Percentiles rank a stretch among this genome's conserved stretches.
These are phyloP conservation scores for Onychomys torridus DNA, from an alignment of 2,797 vertebrate species.

Conservation along the genomic window DNA sequence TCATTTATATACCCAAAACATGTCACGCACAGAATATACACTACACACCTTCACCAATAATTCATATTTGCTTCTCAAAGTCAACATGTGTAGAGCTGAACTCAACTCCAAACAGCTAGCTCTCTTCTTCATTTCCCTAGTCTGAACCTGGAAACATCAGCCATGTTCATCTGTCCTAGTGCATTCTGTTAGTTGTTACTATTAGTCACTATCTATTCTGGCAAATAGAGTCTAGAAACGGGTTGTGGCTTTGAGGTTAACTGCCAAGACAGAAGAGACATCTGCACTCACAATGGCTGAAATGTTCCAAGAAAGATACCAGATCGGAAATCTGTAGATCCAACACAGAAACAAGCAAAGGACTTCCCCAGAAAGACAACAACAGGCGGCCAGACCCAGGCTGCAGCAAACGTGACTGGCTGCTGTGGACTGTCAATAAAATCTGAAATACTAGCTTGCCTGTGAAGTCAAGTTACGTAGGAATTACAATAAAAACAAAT, in stretches of 20 bases:
- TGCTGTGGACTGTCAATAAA: background rate
- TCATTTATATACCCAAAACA: background rate
- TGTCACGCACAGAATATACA: background rate
- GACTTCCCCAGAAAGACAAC: background rate
- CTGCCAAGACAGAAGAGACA: background rate
- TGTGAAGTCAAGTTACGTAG: background rate
- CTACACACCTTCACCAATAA: background rate
- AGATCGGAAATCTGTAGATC: background rate
- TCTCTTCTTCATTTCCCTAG: background rate
- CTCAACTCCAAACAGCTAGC: background rate
- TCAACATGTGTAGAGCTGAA: background rate
- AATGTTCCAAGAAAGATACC: background rate
- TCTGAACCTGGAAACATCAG: background rate
- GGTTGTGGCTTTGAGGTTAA: background rate
- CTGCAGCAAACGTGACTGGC: background rate
- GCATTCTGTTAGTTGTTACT: background rate
- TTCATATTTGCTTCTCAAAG: background rate
- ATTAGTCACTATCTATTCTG: background rate
- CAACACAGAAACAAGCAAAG: background rate
- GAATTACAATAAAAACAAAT: background rate
- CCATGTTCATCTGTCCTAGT: background rate
- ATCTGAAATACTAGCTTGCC: background rate
- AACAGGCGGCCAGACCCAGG: background rate
- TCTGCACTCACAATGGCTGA: background rate
- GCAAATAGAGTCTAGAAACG: background rate